A percentile compares a stretch with the other conserved stretches of the same genome.
Conservation (phyloP, 2,797 vertebrate species). For the Pangasius djambal region DNA sequence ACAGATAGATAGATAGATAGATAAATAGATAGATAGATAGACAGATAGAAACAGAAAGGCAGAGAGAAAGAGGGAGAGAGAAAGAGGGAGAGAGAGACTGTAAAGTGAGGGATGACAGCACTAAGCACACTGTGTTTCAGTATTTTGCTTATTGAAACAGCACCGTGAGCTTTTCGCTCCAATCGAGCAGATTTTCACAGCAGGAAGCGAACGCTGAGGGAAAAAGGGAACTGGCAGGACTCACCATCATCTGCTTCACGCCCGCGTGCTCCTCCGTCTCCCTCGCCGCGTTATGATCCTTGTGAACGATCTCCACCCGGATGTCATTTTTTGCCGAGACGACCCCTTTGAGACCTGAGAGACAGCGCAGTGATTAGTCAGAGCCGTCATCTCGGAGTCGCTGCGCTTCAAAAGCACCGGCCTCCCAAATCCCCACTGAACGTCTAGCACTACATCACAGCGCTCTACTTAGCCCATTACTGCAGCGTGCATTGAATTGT, state of each 20-base stretch:
- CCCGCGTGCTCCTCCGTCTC: conserved; percentile 89
- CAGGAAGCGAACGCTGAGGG: background rate
- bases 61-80: background rate
- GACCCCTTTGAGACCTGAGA: conserved; percentile 92
- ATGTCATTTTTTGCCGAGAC: conserved; percentile 97
- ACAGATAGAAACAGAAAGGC: background rate
- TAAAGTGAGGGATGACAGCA: background rate
- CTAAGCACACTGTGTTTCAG: background rate
- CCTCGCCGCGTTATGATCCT: conserved; percentile 88
- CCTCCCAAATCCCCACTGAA: background rate
- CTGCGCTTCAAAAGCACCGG: conserved; percentile 22
- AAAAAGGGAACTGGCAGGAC: conserved; percentile 54
- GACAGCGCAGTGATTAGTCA: conserved; percentile 46
- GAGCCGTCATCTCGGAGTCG: background rate
- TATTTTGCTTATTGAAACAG: conserved; percentile 5
- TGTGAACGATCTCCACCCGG: conserved; percentile 96
- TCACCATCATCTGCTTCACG: conserved; percentile 98
- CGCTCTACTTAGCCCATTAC: conserved; percentile 15
- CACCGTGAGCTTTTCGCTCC: background rate
- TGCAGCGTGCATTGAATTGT: conserved; percentile 33
- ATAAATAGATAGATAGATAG: background rate
- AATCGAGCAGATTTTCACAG: background rate
- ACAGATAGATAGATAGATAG: background rate
- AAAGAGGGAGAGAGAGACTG: conserved; percentile 8
- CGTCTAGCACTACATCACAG: conserved; percentile 16